Evolutionary conservation across 1,140 invertebrate species (phyloP).

Genomic region (Hylaeus volcanicus): DNA sequence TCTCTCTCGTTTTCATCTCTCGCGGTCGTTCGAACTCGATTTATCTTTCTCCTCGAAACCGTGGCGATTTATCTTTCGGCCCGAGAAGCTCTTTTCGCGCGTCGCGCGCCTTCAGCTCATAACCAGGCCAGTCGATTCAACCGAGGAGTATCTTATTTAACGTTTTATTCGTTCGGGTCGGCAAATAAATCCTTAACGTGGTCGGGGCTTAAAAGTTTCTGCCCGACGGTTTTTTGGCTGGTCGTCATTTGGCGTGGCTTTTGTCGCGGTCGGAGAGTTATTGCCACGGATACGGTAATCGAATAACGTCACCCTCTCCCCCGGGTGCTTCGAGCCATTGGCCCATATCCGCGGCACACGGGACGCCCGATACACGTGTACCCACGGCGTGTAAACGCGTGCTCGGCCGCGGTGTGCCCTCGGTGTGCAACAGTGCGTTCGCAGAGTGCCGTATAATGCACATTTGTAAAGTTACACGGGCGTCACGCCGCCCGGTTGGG

Average conservation of each 20-base stretch:
- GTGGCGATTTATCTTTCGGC: conserved; percentile 4
- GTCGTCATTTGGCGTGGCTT: conserved; percentile 35
- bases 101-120: conserved; percentile 6
- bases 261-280: conserved; percentile 41
- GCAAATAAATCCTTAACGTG: conserved; percentile 25
- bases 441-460: conserved; percentile 50
- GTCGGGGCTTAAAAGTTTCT: not conserved
- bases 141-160: not conserved
- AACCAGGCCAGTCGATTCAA: not conserved
- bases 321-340: conserved; percentile 54
- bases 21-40: too few species aligned
- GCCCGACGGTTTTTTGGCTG: conserved; percentile 12
- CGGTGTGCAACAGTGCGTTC: conserved; percentile 58
- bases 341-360: conserved; percentile 55
- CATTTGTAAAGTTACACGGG: conserved; percentile 60
- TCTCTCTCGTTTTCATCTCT: not conserved
- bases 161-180: not conserved
- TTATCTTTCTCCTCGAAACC: not conserved
- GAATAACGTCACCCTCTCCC: conserved; percentile 56
- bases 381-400: conserved; percentile 62
- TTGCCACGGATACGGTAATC: conserved; percentile 56
- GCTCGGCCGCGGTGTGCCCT: conserved; percentile 59
- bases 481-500: conserved; percentile 30
- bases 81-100: not conserved
- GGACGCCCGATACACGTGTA: conserved; percentile 62